A percentile compares a stretch with the other conserved stretches of the same genome.
Conservation (phyloP, 2,113 vertebrate species). For the Anolis carolinensis region DNA sequence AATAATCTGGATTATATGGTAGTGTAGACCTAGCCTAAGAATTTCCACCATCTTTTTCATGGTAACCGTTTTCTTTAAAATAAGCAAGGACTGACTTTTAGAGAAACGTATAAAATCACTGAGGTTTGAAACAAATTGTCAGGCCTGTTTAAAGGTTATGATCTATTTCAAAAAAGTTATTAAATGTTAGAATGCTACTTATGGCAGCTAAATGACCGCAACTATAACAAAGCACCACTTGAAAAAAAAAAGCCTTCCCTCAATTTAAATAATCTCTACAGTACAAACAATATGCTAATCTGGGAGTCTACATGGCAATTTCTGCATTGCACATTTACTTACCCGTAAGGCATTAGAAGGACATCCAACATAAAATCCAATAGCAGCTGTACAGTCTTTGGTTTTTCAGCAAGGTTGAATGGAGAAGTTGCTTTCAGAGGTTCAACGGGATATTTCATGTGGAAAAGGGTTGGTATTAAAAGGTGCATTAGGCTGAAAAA, state of each 20-base stretch:
- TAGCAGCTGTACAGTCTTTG: slow-evolving; percentile 95
- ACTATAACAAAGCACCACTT: rapidly evolving
- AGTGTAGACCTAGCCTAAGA: background rate
- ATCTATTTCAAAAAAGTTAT: slow-evolving; percentile 5
- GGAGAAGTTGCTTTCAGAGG: slow-evolving; percentile 84
- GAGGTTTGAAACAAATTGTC: background rate
- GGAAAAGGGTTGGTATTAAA: slow-evolving; percentile 96
- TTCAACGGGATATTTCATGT: slow-evolving; percentile 95
- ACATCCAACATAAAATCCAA: slow-evolving; percentile 99
- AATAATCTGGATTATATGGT: too few species aligned
- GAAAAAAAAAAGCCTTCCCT: background rate
- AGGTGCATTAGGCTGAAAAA: slow-evolving; percentile 95
- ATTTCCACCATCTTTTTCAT: background rate
- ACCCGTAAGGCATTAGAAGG: slow-evolving; percentile 99
- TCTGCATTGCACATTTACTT: slow-evolving; percentile 50
- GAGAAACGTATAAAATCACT: background rate
- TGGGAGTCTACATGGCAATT: background rate
- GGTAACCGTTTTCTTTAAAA: background rate
- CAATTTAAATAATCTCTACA: background rate
- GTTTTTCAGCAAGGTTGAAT: slow-evolving; percentile 95
- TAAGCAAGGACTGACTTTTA: background rate
- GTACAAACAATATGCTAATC: background rate
- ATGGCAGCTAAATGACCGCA: background rate
- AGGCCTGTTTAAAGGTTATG: background rate
- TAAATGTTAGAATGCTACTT: background rate